A percentile compares a stretch with the other conserved stretches of the same genome.
These are phyloP conservation scores for Antennarius striatus DNA, from an alignment of 2,113 vertebrate genomes.

Conservation along the genomic window DNA sequence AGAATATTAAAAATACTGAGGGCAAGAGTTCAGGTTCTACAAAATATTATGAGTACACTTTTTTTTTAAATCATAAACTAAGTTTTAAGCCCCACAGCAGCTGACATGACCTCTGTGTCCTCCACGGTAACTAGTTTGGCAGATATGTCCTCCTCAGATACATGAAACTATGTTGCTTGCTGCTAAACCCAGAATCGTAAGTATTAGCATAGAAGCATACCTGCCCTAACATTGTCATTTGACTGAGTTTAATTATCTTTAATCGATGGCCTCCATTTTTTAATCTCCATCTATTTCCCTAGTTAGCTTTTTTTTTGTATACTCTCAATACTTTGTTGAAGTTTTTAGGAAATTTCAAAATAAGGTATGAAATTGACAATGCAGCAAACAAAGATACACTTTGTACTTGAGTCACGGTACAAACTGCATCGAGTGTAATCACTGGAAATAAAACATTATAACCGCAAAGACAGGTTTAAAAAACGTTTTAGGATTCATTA, in stretches of 20 bases:
- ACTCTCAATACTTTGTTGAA: neutral
- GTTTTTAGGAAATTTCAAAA: neutral
- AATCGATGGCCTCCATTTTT: neutral
- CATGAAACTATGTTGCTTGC: neutral
- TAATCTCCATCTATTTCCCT: neutral
- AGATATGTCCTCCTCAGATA: neutral
- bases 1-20: slow-evolving; percentile 17
- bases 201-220: neutral
- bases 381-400: neutral
- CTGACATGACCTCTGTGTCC: neutral
- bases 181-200: neutral
- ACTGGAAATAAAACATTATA: neutral
- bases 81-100: neutral
- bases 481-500: too few relatives aligned
- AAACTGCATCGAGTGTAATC: neutral
- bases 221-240: neutral
- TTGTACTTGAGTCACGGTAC: too few relatives aligned
- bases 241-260: neutral
- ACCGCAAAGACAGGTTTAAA: too few relatives aligned
- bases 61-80: too few relatives aligned
- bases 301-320: neutral
- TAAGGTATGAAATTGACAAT: slow-evolving; percentile 1
- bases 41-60: slow-evolving; percentile 23
- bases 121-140: neutral
- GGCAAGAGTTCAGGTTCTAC: slow-evolving; percentile 37